Percentiles rank a stretch among this genome's conserved stretches.
Conservation (phyloP, 2,113 vertebrate genomes). For the Siniperca chuatsi region DNA sequence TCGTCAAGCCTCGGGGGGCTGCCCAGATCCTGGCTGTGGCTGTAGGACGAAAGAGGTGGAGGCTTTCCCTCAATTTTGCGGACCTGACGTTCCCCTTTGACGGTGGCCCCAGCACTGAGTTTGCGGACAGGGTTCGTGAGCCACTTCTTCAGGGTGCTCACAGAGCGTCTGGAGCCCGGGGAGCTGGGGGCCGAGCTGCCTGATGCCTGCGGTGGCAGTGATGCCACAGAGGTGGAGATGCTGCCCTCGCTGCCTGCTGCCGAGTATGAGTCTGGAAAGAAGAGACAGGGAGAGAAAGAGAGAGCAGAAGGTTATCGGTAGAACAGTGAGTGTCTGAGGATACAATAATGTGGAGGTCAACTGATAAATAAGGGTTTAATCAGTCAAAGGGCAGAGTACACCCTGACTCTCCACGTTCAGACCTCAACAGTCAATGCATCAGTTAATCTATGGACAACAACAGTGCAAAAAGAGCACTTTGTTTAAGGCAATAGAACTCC, state of each 20-base stretch:
- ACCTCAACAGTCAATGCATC: slow-evolving; percentile 14
- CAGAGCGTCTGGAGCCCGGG: slow-evolving; percentile 87
- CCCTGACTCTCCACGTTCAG: background rate
- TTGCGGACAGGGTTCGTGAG: slow-evolving; percentile 90
- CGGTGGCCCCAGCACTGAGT: slow-evolving; percentile 82
- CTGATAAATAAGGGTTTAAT: slow-evolving; percentile 18
- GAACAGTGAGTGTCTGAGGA: background rate
- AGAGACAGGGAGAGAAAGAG: slow-evolving; percentile 25
- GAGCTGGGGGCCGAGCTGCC: slow-evolving; percentile 90
- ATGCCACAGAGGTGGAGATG: slow-evolving; percentile 91
- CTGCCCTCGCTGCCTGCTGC: slow-evolving; percentile 92
- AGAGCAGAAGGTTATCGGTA: slow-evolving; percentile 13
- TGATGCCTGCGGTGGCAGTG: slow-evolving; percentile 87
- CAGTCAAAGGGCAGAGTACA: slow-evolving; percentile 30
- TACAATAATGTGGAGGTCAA: background rate
- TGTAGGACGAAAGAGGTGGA: slow-evolving; percentile 69
- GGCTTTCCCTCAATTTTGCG: slow-evolving; percentile 84
- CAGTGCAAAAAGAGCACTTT: slow-evolving; percentile 22
- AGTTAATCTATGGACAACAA: slow-evolving; percentile 17
- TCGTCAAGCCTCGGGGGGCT: slow-evolving; percentile 77
- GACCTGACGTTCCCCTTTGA: slow-evolving; percentile 83
- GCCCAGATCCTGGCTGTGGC: slow-evolving; percentile 81
- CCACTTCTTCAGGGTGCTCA: slow-evolving; percentile 91
- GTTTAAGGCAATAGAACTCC: background rate
- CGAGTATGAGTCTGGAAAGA: slow-evolving; percentile 89